Evolutionary conservation across 2,113 vertebrate species (phyloP), one percentile per base, ranked within the genome.

Genomic region (Phylloscopus trochilus): DNA sequence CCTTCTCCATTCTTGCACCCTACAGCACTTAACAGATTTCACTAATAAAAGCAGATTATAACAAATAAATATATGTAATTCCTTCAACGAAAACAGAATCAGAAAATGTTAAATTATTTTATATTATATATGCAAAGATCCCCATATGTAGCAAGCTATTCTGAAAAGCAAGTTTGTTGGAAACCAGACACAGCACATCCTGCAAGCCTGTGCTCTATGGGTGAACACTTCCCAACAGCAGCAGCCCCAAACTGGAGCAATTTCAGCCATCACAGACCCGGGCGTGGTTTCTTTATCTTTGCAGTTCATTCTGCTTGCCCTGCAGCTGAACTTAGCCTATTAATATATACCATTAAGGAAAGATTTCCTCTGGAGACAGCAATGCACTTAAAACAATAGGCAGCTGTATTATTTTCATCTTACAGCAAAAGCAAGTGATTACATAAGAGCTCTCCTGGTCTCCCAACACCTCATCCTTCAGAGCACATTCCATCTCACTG

Each of bases 251-350:
- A 75, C 12, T 55, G 27, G 7, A 56, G 60, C 66, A 56, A 11
- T 60, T 87, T 35, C 83, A 93, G 37, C 31, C 58, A 47, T 5
- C 68, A 35, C 47, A 89, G 66, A 59, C 28, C 10, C 0, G 0
- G 60, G 28, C 0, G 4, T 76, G 69, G 81, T 35, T 92, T 83
- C 49, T 88, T 95, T 77, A 79, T 76, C 80, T 94, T 60, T 39
- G 20, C 53, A 80, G 43, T 31, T 96, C 6, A 11, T 78, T 64
- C 89, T 68, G 33, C 51, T 66, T 95, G 66, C 69, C 89, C 87
- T 76, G 69, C 31, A 79, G 70, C 62, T 96, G 94, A 95, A 93
- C 81, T 91, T 79, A n/a, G 26, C 30, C 69, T 81, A 93, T 83
- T 89, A 87, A 94, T 89, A 72, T 33, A 37, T 78, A 92, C 82